These are phyloP conservation scores for Sisor rabdophorus DNA, from an alignment of 2,113 vertebrate genomes.

Conservation along the genomic window DNA sequence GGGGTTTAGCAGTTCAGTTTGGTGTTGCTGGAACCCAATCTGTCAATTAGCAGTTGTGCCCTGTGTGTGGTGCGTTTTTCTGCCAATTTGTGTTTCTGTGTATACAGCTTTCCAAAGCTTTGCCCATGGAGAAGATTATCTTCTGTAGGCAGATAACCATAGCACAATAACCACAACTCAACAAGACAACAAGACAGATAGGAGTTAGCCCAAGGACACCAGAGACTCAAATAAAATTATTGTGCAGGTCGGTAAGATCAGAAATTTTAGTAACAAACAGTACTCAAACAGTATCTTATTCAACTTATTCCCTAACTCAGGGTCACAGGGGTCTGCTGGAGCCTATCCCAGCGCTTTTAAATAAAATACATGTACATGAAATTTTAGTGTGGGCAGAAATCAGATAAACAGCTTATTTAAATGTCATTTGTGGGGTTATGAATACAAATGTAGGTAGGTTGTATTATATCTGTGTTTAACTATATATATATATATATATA, in stretches of 20 bases:
- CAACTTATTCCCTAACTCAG: too few relatives aligned
- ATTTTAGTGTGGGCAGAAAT: neutral
- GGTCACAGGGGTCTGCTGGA: too few relatives aligned
- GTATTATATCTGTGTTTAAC: neutral
- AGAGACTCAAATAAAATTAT: slow-evolving; percentile 17
- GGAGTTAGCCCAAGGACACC: slow-evolving; percentile 10
- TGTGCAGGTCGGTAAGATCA: neutral
- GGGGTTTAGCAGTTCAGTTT: too few relatives aligned
- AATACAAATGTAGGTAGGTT: neutral
- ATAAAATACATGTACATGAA: too few relatives aligned
- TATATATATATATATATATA: too few relatives aligned
- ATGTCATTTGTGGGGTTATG: too few relatives aligned
- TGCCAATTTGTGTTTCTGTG: slow-evolving; percentile 25
- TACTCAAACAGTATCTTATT: too few relatives aligned
- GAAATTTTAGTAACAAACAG: neutral
- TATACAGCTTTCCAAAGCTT: slow-evolving; percentile 32
- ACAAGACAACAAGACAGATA: slow-evolving; percentile 26
- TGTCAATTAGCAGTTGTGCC: neutral
- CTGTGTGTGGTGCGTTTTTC: slow-evolving; percentile 17
- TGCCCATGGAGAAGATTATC: slow-evolving; percentile 42
- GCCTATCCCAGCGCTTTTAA: too few relatives aligned
- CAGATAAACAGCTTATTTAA: neutral
- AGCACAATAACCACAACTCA: slow-evolving; percentile 5
- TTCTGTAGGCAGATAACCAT: slow-evolving; percentile 34
- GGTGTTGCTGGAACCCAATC: too few relatives aligned